Evolutionary conservation across 2,113 vertebrate genomes (phyloP).

Genomic region (Gorsachius goisagi): DNA sequence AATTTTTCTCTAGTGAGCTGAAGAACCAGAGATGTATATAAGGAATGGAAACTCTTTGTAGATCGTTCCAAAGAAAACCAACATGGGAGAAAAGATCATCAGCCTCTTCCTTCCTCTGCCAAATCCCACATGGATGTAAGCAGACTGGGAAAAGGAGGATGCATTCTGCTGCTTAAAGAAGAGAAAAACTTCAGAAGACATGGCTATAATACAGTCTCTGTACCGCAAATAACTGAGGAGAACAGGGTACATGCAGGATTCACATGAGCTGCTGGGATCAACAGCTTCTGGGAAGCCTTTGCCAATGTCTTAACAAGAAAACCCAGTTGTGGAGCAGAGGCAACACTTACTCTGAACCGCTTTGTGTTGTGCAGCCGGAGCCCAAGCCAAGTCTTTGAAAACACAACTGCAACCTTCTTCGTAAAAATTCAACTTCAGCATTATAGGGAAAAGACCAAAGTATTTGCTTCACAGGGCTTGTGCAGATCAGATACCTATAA

Average conservation of each 20-base stretch:
- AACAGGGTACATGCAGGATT: background rate
- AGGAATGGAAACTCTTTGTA: background rate
- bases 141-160: background rate
- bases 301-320: slow-evolving; percentile 13
- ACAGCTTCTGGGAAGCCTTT: slow-evolving; percentile 3
- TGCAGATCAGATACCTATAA: background rate
- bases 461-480: background rate
- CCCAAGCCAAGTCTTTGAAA: background rate
- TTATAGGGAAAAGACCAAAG: background rate
- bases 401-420: background rate
- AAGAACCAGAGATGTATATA: background rate
- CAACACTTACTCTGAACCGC: background rate
- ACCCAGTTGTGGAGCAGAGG: background rate
- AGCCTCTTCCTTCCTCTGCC: background rate
- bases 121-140: background rate
- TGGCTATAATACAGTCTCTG: background rate
- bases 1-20: background rate
- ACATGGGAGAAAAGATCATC: background rate
- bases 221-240: background rate
- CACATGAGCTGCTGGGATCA: slow-evolving; percentile 1
- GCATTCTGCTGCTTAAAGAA: background rate
- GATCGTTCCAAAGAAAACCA: background rate
- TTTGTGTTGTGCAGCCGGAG: background rate
- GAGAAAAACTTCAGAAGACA: background rate
- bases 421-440: background rate